phyloP scores from a whole-genome alignment of 2,113 vertebrate genomes.

The Thymallus thymallus region DNA sequence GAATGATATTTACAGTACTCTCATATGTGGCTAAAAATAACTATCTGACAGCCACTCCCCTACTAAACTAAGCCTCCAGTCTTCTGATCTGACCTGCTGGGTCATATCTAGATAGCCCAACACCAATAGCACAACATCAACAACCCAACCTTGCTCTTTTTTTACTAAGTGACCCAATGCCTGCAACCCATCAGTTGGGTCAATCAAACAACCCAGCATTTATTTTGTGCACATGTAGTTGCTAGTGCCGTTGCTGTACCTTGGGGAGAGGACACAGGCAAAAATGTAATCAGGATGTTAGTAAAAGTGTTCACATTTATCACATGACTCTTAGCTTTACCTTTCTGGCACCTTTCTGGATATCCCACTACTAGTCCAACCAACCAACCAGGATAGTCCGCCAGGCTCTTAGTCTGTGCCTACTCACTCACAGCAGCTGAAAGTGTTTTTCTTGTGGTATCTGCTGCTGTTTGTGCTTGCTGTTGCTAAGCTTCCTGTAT shows the following conservation, averaged over 20 bases:
- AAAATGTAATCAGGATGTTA: neutral
- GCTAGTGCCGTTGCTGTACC: neutral
- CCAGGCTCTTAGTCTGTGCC: neutral
- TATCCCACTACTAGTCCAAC: neutral
- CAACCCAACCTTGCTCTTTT: no score
- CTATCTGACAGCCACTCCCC: no score
- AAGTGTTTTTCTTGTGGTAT: neutral
- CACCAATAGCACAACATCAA: no score
- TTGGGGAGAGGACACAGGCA: neutral
- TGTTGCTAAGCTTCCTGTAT: slow-evolving; percentile 17
- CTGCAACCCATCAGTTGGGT: no score
- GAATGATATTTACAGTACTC: no score
- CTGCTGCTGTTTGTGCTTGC: neutral
- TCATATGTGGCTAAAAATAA: no score
- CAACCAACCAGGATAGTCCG: neutral
- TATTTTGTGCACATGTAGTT: no score
- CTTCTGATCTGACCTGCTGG: no score
- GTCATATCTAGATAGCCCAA: no score
- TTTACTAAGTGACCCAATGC: no score
- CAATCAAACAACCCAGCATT: no score
- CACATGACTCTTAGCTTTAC: neutral
- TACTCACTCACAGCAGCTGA: neutral
- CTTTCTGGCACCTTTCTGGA: neutral
- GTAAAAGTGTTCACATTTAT: neutral
- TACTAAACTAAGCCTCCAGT: no score